Evolutionary conservation across 1,140 invertebrate species (phyloP).

Genomic region (Drosophila baimaii): DNA sequence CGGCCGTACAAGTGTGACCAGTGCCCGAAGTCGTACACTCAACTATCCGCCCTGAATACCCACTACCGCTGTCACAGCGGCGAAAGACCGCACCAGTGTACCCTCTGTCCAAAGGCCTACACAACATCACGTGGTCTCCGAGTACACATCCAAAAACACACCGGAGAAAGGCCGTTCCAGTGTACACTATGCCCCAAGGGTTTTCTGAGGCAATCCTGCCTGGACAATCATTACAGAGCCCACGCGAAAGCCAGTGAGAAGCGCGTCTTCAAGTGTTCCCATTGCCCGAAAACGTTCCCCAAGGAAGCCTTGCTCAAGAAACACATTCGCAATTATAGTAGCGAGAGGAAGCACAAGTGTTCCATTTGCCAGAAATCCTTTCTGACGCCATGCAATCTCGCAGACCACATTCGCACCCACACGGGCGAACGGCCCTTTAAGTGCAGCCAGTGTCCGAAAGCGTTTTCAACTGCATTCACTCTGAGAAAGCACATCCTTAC

Average conservation of each 20-base stretch:
- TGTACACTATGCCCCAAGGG: neutral
- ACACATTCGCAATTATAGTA: conserved; percentile 11
- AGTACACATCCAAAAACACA: neutral
- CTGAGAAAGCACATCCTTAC: neutral
- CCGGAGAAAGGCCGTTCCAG: neutral
- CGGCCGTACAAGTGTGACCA: neutral
- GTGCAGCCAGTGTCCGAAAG: conserved; percentile 4
- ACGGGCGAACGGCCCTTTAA: conserved; percentile 9
- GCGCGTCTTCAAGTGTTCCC: conserved; percentile 4
- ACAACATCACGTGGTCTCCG: neutral
- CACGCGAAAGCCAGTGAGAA: neutral
- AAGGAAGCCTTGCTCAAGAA: conserved; percentile 13
- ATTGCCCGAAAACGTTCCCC: neutral
- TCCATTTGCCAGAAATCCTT: conserved; percentile 7
- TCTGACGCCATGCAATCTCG: conserved; percentile 1
- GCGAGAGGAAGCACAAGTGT: conserved; percentile 6
- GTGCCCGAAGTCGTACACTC: neutral
- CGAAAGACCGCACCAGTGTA: neutral
- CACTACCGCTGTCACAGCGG: neutral
- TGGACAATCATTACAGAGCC: neutral
- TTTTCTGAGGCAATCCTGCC: neutral
- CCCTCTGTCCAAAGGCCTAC: neutral
- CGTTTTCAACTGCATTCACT: neutral
- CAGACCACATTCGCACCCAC: conserved; percentile 14
- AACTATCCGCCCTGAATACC: neutral